Percentiles rank a stretch among this genome's conserved stretches.
These are phyloP conservation scores for Pterocles orientalis DNA, from an alignment of 2,113 vertebrate genomes.

Conservation along the genomic window DNA sequence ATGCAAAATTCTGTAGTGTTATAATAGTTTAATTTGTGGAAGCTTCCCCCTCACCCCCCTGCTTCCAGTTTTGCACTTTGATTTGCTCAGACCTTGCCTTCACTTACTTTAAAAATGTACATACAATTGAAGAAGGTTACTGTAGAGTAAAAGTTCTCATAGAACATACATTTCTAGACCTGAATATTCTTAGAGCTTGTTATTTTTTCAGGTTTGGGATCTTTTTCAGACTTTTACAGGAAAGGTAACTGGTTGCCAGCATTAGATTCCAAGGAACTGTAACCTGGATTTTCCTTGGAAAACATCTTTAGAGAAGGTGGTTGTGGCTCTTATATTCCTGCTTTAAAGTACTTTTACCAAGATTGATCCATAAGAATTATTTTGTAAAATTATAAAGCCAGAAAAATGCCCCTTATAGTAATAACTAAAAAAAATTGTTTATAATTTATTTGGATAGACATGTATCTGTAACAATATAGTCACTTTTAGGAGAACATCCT, in stretches of 20 bases:
- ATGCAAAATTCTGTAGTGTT: neutral
- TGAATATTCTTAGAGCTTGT: neutral
- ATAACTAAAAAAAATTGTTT: neutral
- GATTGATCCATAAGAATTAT: neutral
- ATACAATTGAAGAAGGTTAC: neutral
- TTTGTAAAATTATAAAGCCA: neutral
- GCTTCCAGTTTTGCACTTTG: neutral
- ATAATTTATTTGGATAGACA: neutral
- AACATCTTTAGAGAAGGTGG: neutral
- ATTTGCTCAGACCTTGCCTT: neutral
- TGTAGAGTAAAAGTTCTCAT: neutral
- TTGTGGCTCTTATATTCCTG: neutral
- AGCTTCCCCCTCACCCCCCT: neutral
- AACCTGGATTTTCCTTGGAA: slow-evolving; percentile 8
- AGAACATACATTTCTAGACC: neutral
- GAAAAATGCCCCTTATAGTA: neutral
- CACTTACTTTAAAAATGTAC: neutral
- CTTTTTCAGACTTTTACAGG: neutral
- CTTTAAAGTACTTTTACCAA: neutral
- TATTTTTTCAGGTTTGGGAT: slow-evolving; percentile 10
- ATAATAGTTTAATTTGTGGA: neutral
- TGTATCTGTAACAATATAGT: neutral
- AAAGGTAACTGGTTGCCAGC: neutral
- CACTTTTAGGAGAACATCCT: neutral
- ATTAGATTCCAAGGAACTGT: neutral